Percentiles rank a stretch among this genome's conserved stretches.
Evolutionary conservation across 2,797 vertebrate species (phyloP).

Genomic region (Erethizon dorsatum): DNA sequence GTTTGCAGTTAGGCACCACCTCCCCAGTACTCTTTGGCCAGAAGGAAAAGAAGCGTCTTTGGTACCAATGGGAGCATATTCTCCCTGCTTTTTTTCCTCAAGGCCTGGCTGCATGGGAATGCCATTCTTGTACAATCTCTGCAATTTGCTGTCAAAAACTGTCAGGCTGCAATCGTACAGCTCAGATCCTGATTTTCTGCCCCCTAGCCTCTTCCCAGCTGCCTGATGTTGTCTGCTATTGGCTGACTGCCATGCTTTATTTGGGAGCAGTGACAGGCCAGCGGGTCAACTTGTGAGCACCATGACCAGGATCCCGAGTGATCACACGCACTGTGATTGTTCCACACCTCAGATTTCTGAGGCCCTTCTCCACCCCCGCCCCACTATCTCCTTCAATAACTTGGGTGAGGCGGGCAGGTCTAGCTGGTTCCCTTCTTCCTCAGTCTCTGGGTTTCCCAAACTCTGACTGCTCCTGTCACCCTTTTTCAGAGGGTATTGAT

Average conservation of each 20-base stretch:
- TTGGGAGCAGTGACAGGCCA: neutral
- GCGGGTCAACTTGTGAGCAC: constrained; percentile 14
- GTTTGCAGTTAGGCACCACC: neutral
- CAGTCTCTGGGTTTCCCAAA: neutral
- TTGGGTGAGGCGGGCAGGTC: neutral
- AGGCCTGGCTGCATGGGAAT: constrained; percentile 32
- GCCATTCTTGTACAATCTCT: constrained; percentile 32
- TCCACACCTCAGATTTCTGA: neutral
- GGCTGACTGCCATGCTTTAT: constrained; percentile 29
- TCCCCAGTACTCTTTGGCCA: neutral
- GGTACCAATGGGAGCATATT: neutral
- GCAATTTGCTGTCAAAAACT: constrained; percentile 46
- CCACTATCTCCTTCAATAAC: constrained; percentile 9
- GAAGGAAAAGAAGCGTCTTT: neutral
- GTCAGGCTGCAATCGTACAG: neutral
- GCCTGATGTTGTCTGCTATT: neutral
- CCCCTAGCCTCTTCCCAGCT: neutral
- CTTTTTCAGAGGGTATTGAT: constrained; percentile 19
- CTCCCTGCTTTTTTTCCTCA: constrained; percentile 18
- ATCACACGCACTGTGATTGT: neutral
- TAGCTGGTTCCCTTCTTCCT: neutral
- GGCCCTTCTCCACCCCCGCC: neutral
- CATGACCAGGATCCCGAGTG: constrained; percentile 16
- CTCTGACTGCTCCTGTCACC: neutral
- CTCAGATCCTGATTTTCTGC: constrained; percentile 36